Base-by-base conservation (phyloP, 2,113 vertebrate genomes). In the Cyphomyrus discorhynchus region DNA sequence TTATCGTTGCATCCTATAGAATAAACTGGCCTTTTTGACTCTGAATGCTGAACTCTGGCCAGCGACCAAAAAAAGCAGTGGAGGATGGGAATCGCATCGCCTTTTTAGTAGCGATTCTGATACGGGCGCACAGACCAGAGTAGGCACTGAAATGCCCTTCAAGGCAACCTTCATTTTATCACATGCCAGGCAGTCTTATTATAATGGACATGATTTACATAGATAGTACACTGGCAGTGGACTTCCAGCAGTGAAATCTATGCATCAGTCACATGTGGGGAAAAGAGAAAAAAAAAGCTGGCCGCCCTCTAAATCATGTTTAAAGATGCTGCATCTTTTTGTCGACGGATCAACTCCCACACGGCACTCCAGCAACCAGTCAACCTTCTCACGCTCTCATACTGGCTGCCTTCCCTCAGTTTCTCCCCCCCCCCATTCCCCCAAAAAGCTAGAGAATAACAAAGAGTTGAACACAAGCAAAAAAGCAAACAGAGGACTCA, bases 321-420 rank as follows among this genome's bases (percentile, higher is more conserved):
- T 62, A 88, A 88, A 88, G 87, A 45, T 56, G 85, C 56, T 62
- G 52, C 56, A 45, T 39, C 49, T 62, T 88, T 66, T 66, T 88
- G 87, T 53, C 56, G 45, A 88, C 5, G 13, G 35, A 58, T 52
- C 85, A 21, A 88, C 86, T 88, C 52, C 85, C 49, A 86, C 85
- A 53, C 24, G 10, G 42, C n/a, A 49, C 47, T n/a, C 85, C 82
- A 85, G 82, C 62, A 70, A 70, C 82, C 82, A 87, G 49, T 19
- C 31, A 53, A 85, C 85, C 85, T 50, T 86, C 85, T 31, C 85
- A 86, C 85, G 47, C n/a, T 86, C 85, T 86, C 49, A 17, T 19
- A 52, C 49, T 86, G 85, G 85, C 85, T 53, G 85, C 24, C 49
- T 86, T 86, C 82, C 82, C 82, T 46, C 5, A 1, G 82, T 27